Base-by-base conservation (phyloP, 2,888 invertebrate genomes). In the Drosophila demipolita region DNA sequence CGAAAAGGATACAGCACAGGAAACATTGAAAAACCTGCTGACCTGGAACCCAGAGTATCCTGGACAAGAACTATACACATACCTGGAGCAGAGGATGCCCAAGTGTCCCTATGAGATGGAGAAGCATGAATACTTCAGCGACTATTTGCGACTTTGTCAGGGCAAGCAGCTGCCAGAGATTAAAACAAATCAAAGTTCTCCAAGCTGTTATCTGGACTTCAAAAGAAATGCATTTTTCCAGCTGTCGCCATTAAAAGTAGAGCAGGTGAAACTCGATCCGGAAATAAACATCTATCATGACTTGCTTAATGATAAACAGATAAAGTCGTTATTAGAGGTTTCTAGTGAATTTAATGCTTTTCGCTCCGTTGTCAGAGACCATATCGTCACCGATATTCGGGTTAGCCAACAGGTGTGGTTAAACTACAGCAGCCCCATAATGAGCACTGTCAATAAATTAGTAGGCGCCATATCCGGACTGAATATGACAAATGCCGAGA, bases 281-380 rank as follows among this genome's bases (percentile, higher is more conserved):
- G 95, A 95, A 80, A 96, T 99, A 71, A 95, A 95, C 55, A 93
- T 99, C 55, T 99, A 96, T 93, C 96, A 98, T 91, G 96, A 98
- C 75, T 96, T 98, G 15, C 94, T 99, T 88, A 95, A 94, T 72
- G 97, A 99, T 85, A 91, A 93, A 0, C 99, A 99, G 93, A 98
- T 99, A 60, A 95, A 95, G 42, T 94, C 95, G 1, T 45, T 91
- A 1, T 12, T 82, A 0, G 6, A 42, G 0, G 55, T 59, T 17
- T 36, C 78, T 0, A 54, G 71, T 15, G 32, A 77, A 2, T 3
- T 33, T 0, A n/a, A 66, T 0, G 81, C 74, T 61, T 0, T 35
- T 0, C 84, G 91, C 6, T 91, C 91, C 0, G 0, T 29, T 0
- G 67, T 90, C 26, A 3, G 3, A 2, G 15, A 9, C 1, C 8